Evolutionary conservation across 1,140 invertebrate genomes (phyloP).

Genomic region (Sinonovacula constricta): DNA sequence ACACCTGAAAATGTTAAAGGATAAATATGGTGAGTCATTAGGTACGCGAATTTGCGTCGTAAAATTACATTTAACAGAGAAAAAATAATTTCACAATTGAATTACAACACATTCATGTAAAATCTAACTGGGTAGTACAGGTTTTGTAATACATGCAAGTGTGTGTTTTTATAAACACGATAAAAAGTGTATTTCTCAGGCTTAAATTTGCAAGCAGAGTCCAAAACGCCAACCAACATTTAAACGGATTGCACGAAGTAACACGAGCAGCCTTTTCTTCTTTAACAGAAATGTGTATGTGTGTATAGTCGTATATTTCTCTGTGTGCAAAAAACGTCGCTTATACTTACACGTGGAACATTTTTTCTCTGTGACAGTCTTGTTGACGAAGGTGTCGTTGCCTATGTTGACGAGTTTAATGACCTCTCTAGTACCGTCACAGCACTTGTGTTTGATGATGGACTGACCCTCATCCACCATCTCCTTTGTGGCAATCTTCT

Average conservation of each 20-base stretch:
- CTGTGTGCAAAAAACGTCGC: background rate
- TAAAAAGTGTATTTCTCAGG: too few species aligned
- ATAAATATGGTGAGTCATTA: conserved; percentile 44
- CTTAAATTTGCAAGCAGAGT: too few species aligned
- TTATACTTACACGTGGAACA: background rate
- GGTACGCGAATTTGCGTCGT: background rate
- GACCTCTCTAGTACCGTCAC: background rate
- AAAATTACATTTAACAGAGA: background rate
- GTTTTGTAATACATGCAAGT: too few species aligned
- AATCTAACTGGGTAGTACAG: too few species aligned
- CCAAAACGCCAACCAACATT: too few species aligned
- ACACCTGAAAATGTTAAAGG: conserved; percentile 58
- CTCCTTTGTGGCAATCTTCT: conserved; percentile 37
- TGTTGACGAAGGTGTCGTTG: background rate
- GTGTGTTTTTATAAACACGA: too few species aligned
- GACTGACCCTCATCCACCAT: conserved; percentile 7
- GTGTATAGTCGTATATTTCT: too few species aligned
- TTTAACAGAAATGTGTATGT: background rate
- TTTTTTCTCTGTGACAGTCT: background rate
- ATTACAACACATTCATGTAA: background rate
- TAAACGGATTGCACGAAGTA: too few species aligned
- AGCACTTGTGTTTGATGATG: conserved; percentile 54
- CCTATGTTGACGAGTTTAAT: background rate
- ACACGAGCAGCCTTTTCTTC: background rate
- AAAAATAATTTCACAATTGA: background rate